Conservation (phyloP, 2,113 vertebrate species). For the Oriolus oriolus region DNA sequence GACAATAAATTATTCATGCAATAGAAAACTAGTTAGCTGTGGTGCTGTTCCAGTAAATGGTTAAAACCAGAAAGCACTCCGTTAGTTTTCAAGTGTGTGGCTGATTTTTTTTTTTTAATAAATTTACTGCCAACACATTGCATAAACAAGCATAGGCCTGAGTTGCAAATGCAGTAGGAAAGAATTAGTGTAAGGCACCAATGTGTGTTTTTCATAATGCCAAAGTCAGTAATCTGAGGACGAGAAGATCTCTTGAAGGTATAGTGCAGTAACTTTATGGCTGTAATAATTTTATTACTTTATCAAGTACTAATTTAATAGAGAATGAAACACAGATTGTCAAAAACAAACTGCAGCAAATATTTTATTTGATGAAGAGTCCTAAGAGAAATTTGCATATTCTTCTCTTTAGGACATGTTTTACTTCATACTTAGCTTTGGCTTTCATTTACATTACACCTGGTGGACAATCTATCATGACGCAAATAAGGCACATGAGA, state of each 20-base stretch:
- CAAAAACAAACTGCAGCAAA: constrained; percentile 59
- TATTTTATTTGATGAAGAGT: constrained; percentile 52
- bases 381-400: constrained; percentile 48
- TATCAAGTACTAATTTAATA: constrained; percentile 59
- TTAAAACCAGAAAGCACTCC: constrained; percentile 9
- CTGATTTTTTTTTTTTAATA: not conserved
- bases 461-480: constrained; percentile 27
- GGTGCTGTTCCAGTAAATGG: not conserved
- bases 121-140: not conserved
- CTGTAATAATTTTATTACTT: not conserved
- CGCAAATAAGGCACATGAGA: constrained; percentile 5
- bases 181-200: not conserved
- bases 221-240: constrained; percentile 9
- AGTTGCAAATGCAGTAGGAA: constrained; percentile 22
- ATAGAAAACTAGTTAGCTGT: constrained; percentile 3
- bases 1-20: constrained; percentile 55
- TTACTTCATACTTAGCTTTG: constrained; percentile 54
- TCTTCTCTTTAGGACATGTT: constrained; percentile 41
- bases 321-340: constrained; percentile 5
- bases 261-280: not conserved
- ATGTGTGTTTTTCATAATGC: constrained; percentile 22
- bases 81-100: not conserved
- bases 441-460: constrained; percentile 47
- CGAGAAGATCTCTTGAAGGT: constrained; percentile 14
- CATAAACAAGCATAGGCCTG: not conserved